Evolutionary conservation across 2,113 vertebrate species (phyloP), one percentile per base, ranked within the genome.

Genomic region (Cinclus cinclus): DNA sequence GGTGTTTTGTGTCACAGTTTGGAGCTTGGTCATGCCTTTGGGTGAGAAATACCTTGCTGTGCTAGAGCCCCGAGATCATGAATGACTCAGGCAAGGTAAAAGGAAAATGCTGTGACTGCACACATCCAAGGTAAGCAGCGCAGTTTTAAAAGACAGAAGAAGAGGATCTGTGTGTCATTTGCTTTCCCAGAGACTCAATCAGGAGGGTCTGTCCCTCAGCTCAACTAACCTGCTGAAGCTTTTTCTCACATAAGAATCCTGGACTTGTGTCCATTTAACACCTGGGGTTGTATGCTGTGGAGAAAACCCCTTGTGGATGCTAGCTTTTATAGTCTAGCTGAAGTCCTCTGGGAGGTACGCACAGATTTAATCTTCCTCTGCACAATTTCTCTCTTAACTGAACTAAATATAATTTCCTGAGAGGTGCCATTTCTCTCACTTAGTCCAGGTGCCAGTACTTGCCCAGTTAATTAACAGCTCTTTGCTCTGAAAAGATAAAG

Each of bases 401-500:
- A 77, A 77, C 46, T 39, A 62, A 92, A 68, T 33, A 30, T 83
- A 2, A 41, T 91, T 81, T 92, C 47, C 64, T 71, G 89, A 84
- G 83, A 78, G 56, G 42, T 87, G 31, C 42, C 52, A 42, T 55
- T 67, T 91, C 64, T 83, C 55, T 75, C 42, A 6, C 4, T 74
- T 84, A 77, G 24, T 75, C 68, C n/a, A 42, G 89, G 20, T 39
- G n/a, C 50, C 59, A 58, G 63, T 77, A 74, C 46, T 86, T 69
- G 28, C 28, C 55, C 35, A 63, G 56, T 78, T 87, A 96, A 91
- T 95, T 83, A 88, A 50, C 56, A 89, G 27, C 23, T 58, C 59
- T 92, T 73, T 77, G 15, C 71, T 86, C 86, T 65, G 56, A 47
- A 91, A 87, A 69, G 44, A 73, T 86, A 58, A 90, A 71, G 35